Base-by-base conservation (phyloP, 2,797 vertebrate genomes). In the Halcyon badia region DNA sequence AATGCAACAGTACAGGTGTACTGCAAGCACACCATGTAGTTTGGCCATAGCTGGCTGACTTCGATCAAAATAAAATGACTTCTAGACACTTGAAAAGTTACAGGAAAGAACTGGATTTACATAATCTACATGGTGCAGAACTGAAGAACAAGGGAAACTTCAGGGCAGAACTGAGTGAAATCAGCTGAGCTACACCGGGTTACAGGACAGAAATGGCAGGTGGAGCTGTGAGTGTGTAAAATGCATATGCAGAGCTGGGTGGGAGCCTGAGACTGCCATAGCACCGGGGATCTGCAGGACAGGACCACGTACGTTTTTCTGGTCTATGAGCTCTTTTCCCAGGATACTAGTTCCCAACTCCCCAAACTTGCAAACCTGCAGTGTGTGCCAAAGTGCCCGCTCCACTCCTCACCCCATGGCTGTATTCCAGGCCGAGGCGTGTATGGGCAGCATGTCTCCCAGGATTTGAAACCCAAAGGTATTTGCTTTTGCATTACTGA, bases 51-150 rank as follows among this genome's bases (percentile, higher is more conserved):
- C 41, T 91, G 88, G 80, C 71, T 94, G 93, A 84, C 72, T 89
- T 81, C 84, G 83, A 80, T 92, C 60, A 94, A 90, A 92, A 93
- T 80, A 64, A 93, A 95, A 87, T 20, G 18, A 87, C 68, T 93
- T 79, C 72, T 83, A 68, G 56, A 95, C 56, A 90, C 87, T 89
- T 78, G 76, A 90, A 44, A 62, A 54, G 33, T 73, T 93, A 70
- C 66, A 66, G 85, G 35, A 58, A 69, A 94, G 83, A 94, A 66
- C 42, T 66, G 68, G 60, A 66, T 90, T 94, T 95, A 60, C 68
- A 89, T 71, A 70, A 57, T 60, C 39, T 39, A 3, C 52, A 66
- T 64, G 71, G 28, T 84, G 57, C 77, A 85, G 89, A 83, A 87
- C 78, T 66, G 64, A 49, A 77, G 66, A 94, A 17, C n/a, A 18